These are phyloP conservation scores for Phaethon lepturus DNA, from an alignment of 2,113 vertebrate species.

Conservation along the genomic window DNA sequence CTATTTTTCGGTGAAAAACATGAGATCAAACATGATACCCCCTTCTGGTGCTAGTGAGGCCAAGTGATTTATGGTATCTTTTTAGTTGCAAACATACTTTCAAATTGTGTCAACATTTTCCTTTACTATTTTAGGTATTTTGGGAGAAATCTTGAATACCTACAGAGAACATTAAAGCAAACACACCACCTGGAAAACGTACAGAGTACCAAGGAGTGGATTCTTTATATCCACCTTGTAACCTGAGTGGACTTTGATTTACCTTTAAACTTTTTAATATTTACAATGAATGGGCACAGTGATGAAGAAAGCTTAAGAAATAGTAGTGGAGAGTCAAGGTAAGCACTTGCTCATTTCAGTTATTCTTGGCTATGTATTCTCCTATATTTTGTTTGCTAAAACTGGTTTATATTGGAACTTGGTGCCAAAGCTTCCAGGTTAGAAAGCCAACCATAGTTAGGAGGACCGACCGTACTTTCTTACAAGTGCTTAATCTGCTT, in stretches of 20 bases:
- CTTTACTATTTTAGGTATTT: conserved; percentile 56
- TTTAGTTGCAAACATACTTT: background rate
- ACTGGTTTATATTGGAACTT: background rate
- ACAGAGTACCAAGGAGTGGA: conserved; percentile 53
- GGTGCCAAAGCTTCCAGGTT: background rate
- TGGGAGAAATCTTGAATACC: conserved; percentile 13
- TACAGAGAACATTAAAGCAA: background rate
- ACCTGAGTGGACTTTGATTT: conserved; percentile 73
- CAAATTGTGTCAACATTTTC: background rate
- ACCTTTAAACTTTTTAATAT: conserved; percentile 70
- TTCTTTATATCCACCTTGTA: conserved; percentile 57
- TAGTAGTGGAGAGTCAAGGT: conserved; percentile 97
- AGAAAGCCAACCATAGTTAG: background rate
- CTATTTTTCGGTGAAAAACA: background rate
- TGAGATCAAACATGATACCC: fast-evolving
- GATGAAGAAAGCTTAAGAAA: conserved; percentile 96
- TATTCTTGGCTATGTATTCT: background rate
- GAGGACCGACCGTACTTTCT: background rate
- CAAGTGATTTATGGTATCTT: background rate
- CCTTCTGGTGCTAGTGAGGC: background rate
- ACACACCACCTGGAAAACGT: conserved; percentile 21
- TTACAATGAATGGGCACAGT: conserved; percentile 95
- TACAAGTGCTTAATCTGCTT: background rate
- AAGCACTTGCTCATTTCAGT: conserved; percentile 23
- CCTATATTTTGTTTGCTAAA: background rate